Conservation (phyloP, 2,797 vertebrate species). For the Thamnophis elegans region DNA sequence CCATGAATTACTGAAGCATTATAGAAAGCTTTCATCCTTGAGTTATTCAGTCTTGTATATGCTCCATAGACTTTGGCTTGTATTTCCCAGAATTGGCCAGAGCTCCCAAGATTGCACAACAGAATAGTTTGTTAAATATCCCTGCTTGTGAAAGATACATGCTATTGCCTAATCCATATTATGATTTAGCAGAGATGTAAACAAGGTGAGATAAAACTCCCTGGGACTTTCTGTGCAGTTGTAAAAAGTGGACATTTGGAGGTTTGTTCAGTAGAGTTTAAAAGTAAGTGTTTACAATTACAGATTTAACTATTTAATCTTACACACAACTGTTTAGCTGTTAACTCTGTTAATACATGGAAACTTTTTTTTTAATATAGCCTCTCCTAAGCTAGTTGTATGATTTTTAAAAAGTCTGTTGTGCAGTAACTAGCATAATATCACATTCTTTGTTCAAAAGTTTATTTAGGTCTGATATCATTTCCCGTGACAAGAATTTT, state of each 20-base stretch:
- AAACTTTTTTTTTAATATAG: not conserved
- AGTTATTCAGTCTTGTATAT: not conserved
- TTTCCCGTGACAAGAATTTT: not conserved
- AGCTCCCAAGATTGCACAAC: not conserved
- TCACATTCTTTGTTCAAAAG: not conserved
- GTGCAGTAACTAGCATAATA: not conserved
- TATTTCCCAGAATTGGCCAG: not conserved
- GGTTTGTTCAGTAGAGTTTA: not conserved
- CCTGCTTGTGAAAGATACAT: not conserved
- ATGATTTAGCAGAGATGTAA: not conserved
- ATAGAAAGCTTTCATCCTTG: not conserved
- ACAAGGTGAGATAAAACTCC: not conserved
- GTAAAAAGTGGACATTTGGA: not conserved
- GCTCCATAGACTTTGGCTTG: not conserved
- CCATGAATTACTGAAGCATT: not conserved
- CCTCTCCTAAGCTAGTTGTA: not conserved
- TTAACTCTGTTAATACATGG: not conserved
- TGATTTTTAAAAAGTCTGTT: not conserved
- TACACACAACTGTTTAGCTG: not conserved
- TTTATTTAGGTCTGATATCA: not conserved
- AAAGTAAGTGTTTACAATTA: not conserved
- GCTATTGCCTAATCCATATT: not conserved
- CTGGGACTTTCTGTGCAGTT: not conserved
- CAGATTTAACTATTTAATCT: not conserved
- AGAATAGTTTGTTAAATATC: not conserved